Conservation (phyloP, 1,140 invertebrate genomes). For the Macrotrachela quadricornifera region DNA sequence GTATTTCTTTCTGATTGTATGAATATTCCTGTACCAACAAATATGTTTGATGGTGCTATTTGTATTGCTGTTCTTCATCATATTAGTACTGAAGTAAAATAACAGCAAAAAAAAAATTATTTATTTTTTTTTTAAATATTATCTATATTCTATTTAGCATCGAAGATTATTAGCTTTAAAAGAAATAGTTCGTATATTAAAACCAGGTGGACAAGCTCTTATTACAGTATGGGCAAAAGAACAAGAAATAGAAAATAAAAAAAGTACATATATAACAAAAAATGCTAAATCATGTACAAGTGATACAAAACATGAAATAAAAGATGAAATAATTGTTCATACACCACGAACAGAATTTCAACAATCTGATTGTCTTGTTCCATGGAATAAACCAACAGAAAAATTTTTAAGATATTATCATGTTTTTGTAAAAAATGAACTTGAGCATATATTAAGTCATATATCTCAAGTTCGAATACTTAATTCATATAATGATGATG, state of each 20-base stretch:
- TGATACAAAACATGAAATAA: not conserved
- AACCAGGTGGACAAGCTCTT: conserved; percentile 20
- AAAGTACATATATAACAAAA: conserved; percentile 45
- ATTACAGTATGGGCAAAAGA: conserved; percentile 32
- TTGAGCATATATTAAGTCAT: conserved; percentile 18
- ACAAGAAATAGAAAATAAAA: conserved; percentile 38
- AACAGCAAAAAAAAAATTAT: not conserved
- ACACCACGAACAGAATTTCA: conserved; percentile 49
- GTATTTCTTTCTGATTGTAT: conserved; percentile 24
- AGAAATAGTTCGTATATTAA: conserved; percentile 23
- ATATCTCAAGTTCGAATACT: conserved; percentile 13
- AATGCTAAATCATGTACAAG: not conserved
- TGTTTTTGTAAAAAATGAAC: conserved; percentile 25
- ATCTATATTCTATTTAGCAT: conserved; percentile 13
- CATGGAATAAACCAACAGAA: conserved; percentile 37
- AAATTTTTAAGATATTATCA: conserved; percentile 27
- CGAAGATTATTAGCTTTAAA: conserved; percentile 20
- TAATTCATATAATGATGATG: conserved; percentile 27
- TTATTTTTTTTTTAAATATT: not conserved
- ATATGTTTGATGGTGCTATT: conserved; percentile 24
- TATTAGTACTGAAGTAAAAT: conserved; percentile 23
- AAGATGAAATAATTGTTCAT: conserved; percentile 47
- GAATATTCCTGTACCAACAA: conserved; percentile 18
- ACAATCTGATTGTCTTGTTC: conserved; percentile 57
- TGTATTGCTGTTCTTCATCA: conserved; percentile 34